phyloP scores from a whole-genome alignment of 2,888 invertebrate genomes.

The Macaria notata region DNA sequence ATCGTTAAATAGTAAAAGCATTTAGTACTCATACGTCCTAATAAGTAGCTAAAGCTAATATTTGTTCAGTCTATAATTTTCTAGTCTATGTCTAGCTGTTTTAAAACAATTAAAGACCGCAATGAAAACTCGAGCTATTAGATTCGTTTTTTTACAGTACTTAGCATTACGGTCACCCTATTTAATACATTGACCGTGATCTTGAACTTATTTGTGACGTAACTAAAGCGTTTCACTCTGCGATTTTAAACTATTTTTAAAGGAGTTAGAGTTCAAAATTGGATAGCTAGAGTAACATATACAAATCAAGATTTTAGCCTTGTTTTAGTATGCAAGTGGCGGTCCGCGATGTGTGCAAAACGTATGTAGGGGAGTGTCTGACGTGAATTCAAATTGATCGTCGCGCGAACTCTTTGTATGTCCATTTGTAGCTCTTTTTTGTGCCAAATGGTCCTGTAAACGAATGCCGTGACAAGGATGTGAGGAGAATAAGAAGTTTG shows the following conservation, averaged over 20 bases:
- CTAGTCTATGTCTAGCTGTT: too few relatives aligned
- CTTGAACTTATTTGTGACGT: background rate
- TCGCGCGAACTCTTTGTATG: constrained; percentile 23
- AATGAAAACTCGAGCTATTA: too few relatives aligned
- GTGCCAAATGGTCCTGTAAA: constrained; percentile 29
- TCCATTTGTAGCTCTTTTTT: constrained; percentile 22
- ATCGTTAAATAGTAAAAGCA: too few relatives aligned
- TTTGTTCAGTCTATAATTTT: too few relatives aligned
- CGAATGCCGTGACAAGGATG: constrained; percentile 11
- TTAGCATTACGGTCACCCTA: constrained; percentile 15
- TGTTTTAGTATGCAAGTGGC: constrained; percentile 22
- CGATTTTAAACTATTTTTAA: constrained; percentile 1
- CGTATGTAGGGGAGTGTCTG: constrained; percentile 19
- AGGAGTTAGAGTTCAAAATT: constrained; percentile 5
- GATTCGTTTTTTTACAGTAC: background rate
- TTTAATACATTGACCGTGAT: background rate
- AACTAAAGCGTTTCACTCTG: constrained; percentile 1
- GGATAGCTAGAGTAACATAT: background rate
- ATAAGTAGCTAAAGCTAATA: too few relatives aligned
- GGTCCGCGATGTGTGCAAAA: constrained; percentile 20
- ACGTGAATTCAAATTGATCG: constrained; percentile 27
- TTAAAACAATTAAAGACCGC: too few relatives aligned
- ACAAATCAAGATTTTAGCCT: constrained; percentile 20
- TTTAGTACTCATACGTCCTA: too few relatives aligned
- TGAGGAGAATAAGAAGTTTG: constrained; percentile 11